Evolutionary conservation across 2,888 invertebrate species (phyloP), one percentile per base, ranked within the genome.

Genomic region (Gryllus longicercus): DNA sequence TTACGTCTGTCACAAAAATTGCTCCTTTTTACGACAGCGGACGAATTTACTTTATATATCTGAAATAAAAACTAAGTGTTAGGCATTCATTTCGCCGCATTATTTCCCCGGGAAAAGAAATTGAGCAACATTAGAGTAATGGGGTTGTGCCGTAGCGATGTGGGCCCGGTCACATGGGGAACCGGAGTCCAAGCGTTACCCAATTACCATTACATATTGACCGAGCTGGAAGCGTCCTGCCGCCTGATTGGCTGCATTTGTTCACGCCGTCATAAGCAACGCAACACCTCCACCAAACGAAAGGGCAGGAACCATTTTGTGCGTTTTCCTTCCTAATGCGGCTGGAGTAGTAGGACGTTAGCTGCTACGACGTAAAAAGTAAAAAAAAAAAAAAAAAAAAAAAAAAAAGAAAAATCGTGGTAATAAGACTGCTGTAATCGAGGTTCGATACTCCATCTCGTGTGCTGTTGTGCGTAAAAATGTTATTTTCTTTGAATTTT

Each of bases 61-160:
- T 38, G 63, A 16, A 63, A 63, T 63, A 63, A 63, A 63, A 16
- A 63, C 63, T 63, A 63, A 63, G 63, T 63, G 63, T 63, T 63
- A 63, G 63, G 63, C 63, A 63, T 63, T 63, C 63, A 63, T 63
- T 63, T 63, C 63, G n/a, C 14, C 63, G 63, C 63, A 63, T 63
- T 63, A 63, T 63, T 63, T n/a, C 63, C 63, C 1, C 63, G 14
- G 63, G 38, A 10, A 63, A n/a, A n/a, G 63, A 63, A 63, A 63
- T 63, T 63, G 63, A 63, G 63, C 63, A 63, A n/a, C 63, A 63
- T 63, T 63, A 63, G 63, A 63, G 16, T 63, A 63, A 63, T 18
- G 14, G 16, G 63, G 5, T 8, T n/a, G 63, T 38, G 38, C 38
- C 38, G 38, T 38, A 38, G 38, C 38, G 5, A 38, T 38, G 38